Percentiles rank a stretch among this genome's conserved stretches.
Conservation (phyloP, 2,888 invertebrate genomes). For the Amorpha juglandis region DNA sequence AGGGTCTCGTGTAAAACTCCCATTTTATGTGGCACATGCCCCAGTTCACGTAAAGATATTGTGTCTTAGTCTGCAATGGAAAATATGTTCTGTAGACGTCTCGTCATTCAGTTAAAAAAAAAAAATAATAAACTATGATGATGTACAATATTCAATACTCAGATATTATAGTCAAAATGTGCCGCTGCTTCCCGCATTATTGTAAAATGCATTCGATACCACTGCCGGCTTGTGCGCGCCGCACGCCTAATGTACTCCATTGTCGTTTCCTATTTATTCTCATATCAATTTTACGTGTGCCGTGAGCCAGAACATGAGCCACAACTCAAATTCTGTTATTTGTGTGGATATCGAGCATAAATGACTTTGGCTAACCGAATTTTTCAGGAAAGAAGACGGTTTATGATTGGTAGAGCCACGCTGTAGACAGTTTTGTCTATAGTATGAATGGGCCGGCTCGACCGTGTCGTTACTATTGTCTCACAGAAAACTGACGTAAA, state of each 20-base stretch:
- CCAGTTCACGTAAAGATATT: slow-evolving; percentile 6
- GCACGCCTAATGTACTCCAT: slow-evolving; percentile 13
- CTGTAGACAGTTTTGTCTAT: no score
- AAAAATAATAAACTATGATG: no score
- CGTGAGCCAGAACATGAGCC: neutral
- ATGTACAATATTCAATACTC: neutral
- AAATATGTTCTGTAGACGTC: neutral
- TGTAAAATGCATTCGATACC: slow-evolving; percentile 8
- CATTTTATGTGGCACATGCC: slow-evolving; percentile 1
- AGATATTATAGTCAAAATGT: neutral
- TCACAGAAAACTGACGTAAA: no score
- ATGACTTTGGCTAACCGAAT: no score
- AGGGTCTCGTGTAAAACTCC: neutral
- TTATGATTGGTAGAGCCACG: no score
- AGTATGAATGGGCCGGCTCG: no score
- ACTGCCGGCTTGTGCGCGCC: neutral
- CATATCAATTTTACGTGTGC: neutral
- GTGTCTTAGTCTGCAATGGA: neutral
- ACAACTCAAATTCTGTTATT: neutral
- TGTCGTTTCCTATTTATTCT: slow-evolving; percentile 2
- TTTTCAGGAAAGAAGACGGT: no score
- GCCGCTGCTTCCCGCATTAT: neutral
- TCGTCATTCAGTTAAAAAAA: no score
- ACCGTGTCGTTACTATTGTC: no score
- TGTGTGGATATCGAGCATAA: neutral